phyloP scores from a whole-genome alignment of 1,140 invertebrate genomes.

The Pygmarrhopalites habei region DNA sequence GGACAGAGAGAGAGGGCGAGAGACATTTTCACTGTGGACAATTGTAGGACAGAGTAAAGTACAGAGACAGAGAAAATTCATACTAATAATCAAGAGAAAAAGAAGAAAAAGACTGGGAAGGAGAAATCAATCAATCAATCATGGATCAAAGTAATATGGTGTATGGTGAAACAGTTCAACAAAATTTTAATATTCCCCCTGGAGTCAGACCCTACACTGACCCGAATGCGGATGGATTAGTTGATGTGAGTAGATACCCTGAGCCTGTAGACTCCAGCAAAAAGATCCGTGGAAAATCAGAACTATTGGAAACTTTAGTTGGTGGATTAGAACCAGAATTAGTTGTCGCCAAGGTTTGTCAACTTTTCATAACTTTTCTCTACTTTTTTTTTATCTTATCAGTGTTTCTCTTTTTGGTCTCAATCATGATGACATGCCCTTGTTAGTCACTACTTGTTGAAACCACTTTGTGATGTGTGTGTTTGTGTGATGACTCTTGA shows the following conservation, averaged over 20 bases:
- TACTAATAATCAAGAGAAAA: too few relatives aligned
- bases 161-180: constrained; percentile 6
- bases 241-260: constrained; percentile 63
- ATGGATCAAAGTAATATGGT: constrained; percentile 7
- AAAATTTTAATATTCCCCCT: not conserved
- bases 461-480: too few relatives aligned
- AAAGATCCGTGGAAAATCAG: constrained; percentile 75
- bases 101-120: not conserved
- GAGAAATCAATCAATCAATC: not conserved
- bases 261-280: constrained; percentile 76
- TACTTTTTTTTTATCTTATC: too few relatives aligned
- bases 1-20: too few relatives aligned
- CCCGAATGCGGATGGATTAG: constrained; percentile 64
- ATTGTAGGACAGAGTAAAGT: too few relatives aligned
- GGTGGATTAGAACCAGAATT: constrained; percentile 77
- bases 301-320: constrained; percentile 73
- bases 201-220: constrained; percentile 44
- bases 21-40: too few relatives aligned
- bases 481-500: too few relatives aligned
- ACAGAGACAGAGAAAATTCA: too few relatives aligned
- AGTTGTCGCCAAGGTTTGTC: constrained; percentile 72
- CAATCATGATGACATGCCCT: too few relatives aligned
- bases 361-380: too few relatives aligned
- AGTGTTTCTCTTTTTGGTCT: too few relatives aligned
- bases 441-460: too few relatives aligned